These are phyloP conservation scores for Euzetes globulus DNA, from an alignment of 2,888 invertebrate species.

Conservation along the genomic window DNA sequence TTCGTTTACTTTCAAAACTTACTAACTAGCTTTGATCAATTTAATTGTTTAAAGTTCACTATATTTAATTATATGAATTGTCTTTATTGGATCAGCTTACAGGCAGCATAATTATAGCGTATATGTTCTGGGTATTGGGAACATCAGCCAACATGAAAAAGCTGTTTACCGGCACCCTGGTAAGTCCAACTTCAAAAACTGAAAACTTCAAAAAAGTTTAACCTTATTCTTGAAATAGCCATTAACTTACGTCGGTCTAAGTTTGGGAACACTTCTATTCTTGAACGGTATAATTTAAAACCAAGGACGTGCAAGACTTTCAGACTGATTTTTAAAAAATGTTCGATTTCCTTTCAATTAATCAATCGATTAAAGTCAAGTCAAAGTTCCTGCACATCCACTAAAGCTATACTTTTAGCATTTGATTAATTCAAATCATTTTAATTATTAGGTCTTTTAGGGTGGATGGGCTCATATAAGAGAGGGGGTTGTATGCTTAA, in stretches of 20 bases:
- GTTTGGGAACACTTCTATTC: constrained; percentile 46
- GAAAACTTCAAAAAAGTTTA: background rate
- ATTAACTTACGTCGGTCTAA: constrained; percentile 47
- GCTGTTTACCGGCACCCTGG: constrained; percentile 48
- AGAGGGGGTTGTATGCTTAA: constrained; percentile 41
- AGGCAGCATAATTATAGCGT: constrained; percentile 46
- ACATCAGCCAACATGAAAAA: constrained; percentile 47
- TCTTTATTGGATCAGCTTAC: constrained; percentile 43
- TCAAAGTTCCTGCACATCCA: no score
- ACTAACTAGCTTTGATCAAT: no score
- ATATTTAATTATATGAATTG: no score
- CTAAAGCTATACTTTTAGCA: no score
- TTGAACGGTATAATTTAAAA: constrained; percentile 43
- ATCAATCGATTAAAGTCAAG: no score
- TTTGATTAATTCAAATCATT: background rate
- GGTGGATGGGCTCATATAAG: constrained; percentile 41
- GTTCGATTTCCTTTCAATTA: no score
- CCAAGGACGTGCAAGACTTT: no score
- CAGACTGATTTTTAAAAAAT: no score
- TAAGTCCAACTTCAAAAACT: no score
- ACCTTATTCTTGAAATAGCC: constrained; percentile 43
- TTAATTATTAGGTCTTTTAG: constrained; percentile 40
- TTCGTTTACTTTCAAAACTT: no score
- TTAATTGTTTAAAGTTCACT: no score
- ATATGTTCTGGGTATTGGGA: constrained; percentile 48